Percentiles rank a stretch among this genome's conserved stretches.
phyloP scores from a whole-genome alignment of 2,888 invertebrate species.

The Ditylenchus weischeri region DNA sequence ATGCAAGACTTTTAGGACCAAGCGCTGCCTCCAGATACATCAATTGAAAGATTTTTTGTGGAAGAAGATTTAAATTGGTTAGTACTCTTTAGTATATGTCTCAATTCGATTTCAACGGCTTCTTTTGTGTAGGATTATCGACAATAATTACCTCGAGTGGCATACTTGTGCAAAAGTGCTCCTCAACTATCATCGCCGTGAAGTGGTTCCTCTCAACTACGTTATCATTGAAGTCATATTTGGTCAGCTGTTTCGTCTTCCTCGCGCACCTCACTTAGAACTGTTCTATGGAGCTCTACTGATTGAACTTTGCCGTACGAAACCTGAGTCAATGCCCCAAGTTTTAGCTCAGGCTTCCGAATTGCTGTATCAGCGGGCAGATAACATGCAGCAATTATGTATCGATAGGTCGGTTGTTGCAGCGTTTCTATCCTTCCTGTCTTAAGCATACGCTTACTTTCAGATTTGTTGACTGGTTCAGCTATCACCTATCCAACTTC shows the following conservation, averaged over 20 bases:
- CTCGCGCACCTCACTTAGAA: slow-evolving; percentile 77
- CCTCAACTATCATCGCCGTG: slow-evolving; percentile 74
- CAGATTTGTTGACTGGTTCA: slow-evolving; percentile 92
- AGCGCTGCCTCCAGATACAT: slow-evolving; percentile 84
- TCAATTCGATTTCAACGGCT: no score
- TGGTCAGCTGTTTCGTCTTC: slow-evolving; percentile 86
- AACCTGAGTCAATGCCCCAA: slow-evolving; percentile 96
- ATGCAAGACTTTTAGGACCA: slow-evolving; percentile 58
- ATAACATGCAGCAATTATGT: slow-evolving; percentile 92
- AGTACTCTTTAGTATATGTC: no score
- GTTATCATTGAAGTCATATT: slow-evolving; percentile 82
- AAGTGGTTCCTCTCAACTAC: slow-evolving; percentile 89
- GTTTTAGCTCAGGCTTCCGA: slow-evolving; percentile 90
- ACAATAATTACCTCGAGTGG: slow-evolving; percentile 60
- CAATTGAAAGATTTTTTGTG: slow-evolving; percentile 92
- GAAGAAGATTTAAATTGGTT: slow-evolving; percentile 87
- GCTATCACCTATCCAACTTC: slow-evolving; percentile 96
- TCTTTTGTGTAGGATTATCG: slow-evolving; percentile 21
- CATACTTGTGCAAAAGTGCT: slow-evolving; percentile 74
- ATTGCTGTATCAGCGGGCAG: slow-evolving; percentile 88
- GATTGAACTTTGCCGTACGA: slow-evolving; percentile 92
- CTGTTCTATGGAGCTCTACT: slow-evolving; percentile 87
- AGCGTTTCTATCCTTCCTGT: no score
- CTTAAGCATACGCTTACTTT: slow-evolving; percentile 67
- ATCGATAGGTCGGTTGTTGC: slow-evolving; percentile 79